Evolutionary conservation across 2,113 vertebrate species (phyloP), one percentile per base, ranked within the genome.

Genomic region (Megalops atlanticus): DNA sequence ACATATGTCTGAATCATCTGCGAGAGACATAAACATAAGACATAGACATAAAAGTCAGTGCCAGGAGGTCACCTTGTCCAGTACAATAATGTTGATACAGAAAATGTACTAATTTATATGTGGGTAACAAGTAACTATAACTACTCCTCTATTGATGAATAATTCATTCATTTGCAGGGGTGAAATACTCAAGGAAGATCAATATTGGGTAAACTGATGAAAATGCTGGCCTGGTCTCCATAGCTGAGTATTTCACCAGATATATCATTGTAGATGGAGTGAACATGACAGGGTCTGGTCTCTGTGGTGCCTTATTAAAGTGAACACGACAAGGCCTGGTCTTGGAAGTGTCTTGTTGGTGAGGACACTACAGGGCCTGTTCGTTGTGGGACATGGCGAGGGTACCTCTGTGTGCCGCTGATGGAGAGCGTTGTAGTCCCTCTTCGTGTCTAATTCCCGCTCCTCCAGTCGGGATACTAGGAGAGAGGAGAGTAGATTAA

Each of bases 1-100:
- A 99, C 96, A 0, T 99, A 99, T 0, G 97, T 99, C 93, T 99
- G 98, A 86, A 99, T 99, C 97, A 99, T 99, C 98, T 99, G 91
- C 0, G 70, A 83, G 33, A 16, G 49, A 72, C 58, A 89, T n/a
- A 3, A 45, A 0, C 2, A 27, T 18, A 38, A 45, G n/a, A n/a
- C n/a, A n/a, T n/a, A n/a, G n/a, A n/a, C n/a, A n/a, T n/a, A n/a
- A n/a, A n/a, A n/a, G n/a, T n/a, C n/a, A n/a, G n/a, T n/a, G n/a
- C n/a, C n/a, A n/a, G n/a, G n/a, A n/a, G n/a, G 31, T 58, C 69
- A 82, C 6, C 6, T n/a, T 27, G 3, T 43, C 10, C 18, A 12
- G 11, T 15, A 27, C 27, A 10, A 24, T n/a, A 45, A 39, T 31
- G 14, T 74, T 74, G 12, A 45, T n/a, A 74, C n/a, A 74, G 36